These are phyloP conservation scores for Pundamilia nyererei DNA, from an alignment of 2,113 vertebrate species.

Conservation along the genomic window DNA sequence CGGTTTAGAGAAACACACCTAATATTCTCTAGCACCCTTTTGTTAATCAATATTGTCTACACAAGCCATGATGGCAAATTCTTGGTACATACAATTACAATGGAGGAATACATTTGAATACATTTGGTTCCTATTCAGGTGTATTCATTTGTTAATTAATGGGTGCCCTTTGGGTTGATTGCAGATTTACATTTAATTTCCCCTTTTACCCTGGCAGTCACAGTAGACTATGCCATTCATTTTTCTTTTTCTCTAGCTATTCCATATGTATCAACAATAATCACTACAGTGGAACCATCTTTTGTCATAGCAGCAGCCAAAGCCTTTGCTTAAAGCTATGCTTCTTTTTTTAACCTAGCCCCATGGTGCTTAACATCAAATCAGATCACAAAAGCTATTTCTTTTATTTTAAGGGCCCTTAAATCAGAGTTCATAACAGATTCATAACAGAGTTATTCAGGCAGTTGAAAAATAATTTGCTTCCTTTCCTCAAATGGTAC, in stretches of 20 bases:
- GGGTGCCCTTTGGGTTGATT: conserved; percentile 27
- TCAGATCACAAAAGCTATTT: not conserved
- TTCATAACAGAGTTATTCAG: not conserved
- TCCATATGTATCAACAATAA: not conserved
- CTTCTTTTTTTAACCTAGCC: not conserved
- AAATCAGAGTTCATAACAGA: not conserved
- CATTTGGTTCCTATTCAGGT: conserved; percentile 6
- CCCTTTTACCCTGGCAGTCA: not conserved
- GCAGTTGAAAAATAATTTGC: not conserved
- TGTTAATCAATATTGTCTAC: not conserved
- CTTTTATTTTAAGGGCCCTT: not conserved
- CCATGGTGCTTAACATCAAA: not conserved
- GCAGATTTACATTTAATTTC: conserved; percentile 18
- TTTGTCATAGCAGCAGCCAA: not conserved
- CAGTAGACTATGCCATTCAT: not conserved
- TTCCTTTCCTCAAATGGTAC: not conserved
- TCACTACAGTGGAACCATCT: not conserved
- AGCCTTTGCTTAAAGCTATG: not conserved
- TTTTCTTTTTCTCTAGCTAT: not conserved
- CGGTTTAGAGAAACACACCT: not conserved
- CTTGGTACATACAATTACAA: not conserved
- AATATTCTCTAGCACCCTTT: not conserved
- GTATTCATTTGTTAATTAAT: conserved; percentile 24
- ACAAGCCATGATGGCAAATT: not conserved
- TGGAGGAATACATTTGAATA: conserved; percentile 34